Percentiles rank a stretch among this genome's conserved stretches.
Evolutionary conservation across 1,140 invertebrate genomes (phyloP).

Genomic region (Drosophila grimshawi): DNA sequence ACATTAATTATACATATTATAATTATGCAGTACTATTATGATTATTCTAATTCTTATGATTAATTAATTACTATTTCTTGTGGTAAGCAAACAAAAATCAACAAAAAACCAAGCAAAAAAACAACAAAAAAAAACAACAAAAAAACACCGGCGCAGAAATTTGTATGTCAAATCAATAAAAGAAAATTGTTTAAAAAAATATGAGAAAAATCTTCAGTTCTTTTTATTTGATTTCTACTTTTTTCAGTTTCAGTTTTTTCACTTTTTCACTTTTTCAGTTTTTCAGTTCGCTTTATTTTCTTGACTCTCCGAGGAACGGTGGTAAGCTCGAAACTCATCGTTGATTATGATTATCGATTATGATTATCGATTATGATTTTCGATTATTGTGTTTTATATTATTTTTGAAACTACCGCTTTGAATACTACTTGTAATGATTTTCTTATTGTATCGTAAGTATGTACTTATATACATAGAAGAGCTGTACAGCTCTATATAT

Average conservation of each 20-base stretch:
- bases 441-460: constrained; percentile 23
- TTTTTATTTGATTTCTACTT: constrained; percentile 43
- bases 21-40: constrained; percentile 80
- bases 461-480: background rate
- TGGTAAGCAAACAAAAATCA: constrained; percentile 68
- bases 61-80: constrained; percentile 76
- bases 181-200: constrained; percentile 72
- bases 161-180: constrained; percentile 82
- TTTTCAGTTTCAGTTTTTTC: constrained; percentile 42
- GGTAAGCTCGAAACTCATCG: background rate
- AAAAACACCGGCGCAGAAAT: constrained; percentile 73
- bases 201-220: constrained; percentile 55
- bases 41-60: constrained; percentile 73
- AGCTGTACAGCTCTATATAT: too few relatives aligned
- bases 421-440: constrained; percentile 33
- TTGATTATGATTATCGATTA: constrained; percentile 5
- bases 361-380: background rate
- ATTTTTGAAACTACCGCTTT: constrained; percentile 32
- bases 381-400: constrained; percentile 8
- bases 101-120: constrained; percentile 59
- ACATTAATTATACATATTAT: constrained; percentile 74
- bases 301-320: background rate
- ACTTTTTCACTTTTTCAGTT: constrained; percentile 6
- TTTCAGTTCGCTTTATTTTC: background rate
- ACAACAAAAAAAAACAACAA: constrained; percentile 55